Evolutionary conservation across 2,888 invertebrate genomes (phyloP), one percentile per base, ranked within the genome.

Genomic region (Erebia palarica): DNA sequence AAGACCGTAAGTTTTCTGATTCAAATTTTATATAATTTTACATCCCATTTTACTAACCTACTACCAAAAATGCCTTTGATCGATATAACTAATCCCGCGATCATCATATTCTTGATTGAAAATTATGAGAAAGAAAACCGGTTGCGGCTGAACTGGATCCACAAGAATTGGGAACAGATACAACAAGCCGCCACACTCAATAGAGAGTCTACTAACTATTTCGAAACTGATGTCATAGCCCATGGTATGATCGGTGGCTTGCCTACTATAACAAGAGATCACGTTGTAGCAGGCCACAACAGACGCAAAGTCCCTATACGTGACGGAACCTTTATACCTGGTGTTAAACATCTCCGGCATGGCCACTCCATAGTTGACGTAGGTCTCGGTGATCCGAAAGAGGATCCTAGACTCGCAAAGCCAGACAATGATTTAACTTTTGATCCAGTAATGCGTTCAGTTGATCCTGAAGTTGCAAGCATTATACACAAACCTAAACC

Each of bases 371-470:
- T 87, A 18, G 78, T 77, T 1, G 82, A 84, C 4, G 74, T 86
- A 0, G 84, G 85, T 3, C 75, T 87, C 3, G 87, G 84, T 11
- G 79, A 85, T 47, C 78, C 82, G 1, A 78, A 81, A 78, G 78
- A 80, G 2, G 87, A 88, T 72, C 82, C 83, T 0, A 81, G 80
- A 70, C 77, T 88, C 1, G 68, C 9, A 3, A 80, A 84, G 67
- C 80, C 84, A 3, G 79, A 83, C 7, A 77, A 78, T 4, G 85
- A 84, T 59, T 53, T 81, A 1, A 75, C 78, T 4, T 68, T 60
- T 8, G 86, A 87, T 49, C 87, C 86, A 0, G 42, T 83, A 14
- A 88, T 88, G 87, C 78, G 86, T 8, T 86, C 87, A 1, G 74
- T 87, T 16, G 82, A 84, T 49, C 77, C 82, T 4, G 70, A 82